Base-by-base conservation (phyloP, 2,888 invertebrate genomes). In the Cybosia mesomella region DNA sequence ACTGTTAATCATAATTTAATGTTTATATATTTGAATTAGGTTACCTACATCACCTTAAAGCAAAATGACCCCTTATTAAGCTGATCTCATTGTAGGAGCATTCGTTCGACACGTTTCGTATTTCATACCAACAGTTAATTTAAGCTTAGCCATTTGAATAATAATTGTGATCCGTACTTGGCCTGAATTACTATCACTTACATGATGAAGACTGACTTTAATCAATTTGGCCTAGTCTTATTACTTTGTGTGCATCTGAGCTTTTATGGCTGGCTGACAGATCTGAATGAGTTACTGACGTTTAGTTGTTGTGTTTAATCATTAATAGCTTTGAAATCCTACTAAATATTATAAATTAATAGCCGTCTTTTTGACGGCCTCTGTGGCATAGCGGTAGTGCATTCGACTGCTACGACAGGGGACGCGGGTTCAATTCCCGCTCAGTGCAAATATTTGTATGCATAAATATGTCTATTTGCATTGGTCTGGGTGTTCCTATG, bases 191-290 rank as follows among this genome's bases (percentile, higher is more conserved):
- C n/a, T 39, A n/a, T 49, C 24, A 61, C 54, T 49, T 34, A 58
- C 54, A 43, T 24, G 54, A 57, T 64, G 61, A 39, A 58, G 54
- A 60, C 57, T 53, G 57, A 11, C 60, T 55, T 61, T 49, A 64
- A 68, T 68, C 24, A 68, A 68, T 68, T 60, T 61, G 64, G 43
- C 64, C 64, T 59, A 64, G 36, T 58, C 22, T 53, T 67, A 24
- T 53, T 63, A 54, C 21, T 59, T 43, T 39, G 32, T 61, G 43
- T 49, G 15, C 49, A 43, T 18, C 22, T 54, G 13, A 49, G 49
- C 59, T 36, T 60, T 43, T 63, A 34, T 22, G 36, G 0, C 54
- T 54, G 13, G 8, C 32, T 21, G 53, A 8, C 49, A 11, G 18
- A 53, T 63, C 34, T 34, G 28, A 58, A 54, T 54, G 5, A 54